Evolutionary conservation across 1,140 invertebrate genomes (phyloP).

Genomic region (Manduca sexta): DNA sequence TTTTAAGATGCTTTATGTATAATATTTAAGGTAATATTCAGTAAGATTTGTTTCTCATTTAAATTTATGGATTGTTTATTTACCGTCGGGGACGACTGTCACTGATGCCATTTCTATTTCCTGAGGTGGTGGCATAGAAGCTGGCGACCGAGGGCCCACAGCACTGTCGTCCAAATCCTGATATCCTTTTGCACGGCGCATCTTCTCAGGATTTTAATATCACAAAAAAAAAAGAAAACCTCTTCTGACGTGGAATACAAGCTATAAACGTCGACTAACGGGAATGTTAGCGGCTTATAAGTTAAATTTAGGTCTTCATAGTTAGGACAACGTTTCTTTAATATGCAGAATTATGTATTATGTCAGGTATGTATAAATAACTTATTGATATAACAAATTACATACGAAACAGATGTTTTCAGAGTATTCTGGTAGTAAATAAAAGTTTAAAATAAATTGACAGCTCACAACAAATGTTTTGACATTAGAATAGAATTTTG

Average conservation of each 20-base stretch:
- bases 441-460: too few relatives aligned
- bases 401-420: too few relatives aligned
- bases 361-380: too few relatives aligned
- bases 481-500: too few relatives aligned
- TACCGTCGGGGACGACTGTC: constrained; percentile 87
- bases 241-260: constrained; percentile 43
- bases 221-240: constrained; percentile 10
- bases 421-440: too few relatives aligned
- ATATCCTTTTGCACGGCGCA: constrained; percentile 66
- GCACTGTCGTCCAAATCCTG: constrained; percentile 67
- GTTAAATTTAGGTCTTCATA: not conserved
- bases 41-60: not conserved
- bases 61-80: constrained; percentile 18
- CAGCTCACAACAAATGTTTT: too few relatives aligned
- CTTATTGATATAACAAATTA: too few relatives aligned
- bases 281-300: constrained; percentile 22
- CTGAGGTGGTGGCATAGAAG: constrained; percentile 61
- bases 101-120: constrained; percentile 87
- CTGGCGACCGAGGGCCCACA: constrained; percentile 30
- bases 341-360: not conserved
- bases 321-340: not conserved
- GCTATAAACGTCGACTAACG: constrained; percentile 31
- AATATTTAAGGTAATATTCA: too few relatives aligned
- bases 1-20: too few relatives aligned
- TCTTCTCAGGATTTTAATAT: constrained; percentile 16